A percentile compares a stretch with the other conserved stretches of the same genome.
These are phyloP conservation scores for Heloderma charlesbogerti DNA, from an alignment of 2,113 vertebrate genomes.

Conservation along the genomic window DNA sequence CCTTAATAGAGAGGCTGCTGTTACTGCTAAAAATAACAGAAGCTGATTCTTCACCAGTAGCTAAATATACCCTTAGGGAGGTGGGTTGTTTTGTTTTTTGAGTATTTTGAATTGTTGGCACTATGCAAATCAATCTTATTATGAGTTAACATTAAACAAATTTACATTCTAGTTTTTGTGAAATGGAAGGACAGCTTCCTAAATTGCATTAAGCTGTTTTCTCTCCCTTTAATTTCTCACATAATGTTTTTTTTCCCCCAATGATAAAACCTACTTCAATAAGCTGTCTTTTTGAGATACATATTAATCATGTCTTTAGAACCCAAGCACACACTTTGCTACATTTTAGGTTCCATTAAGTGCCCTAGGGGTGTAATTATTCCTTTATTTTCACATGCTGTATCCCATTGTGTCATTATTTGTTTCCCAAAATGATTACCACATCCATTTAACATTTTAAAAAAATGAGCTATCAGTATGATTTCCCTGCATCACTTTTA, in stretches of 20 bases:
- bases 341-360: conserved; percentile 14
- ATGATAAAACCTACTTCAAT: conserved; percentile 25
- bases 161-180: neutral
- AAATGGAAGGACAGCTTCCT: conserved; percentile 18
- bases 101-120: conserved; percentile 23
- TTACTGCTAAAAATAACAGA: neutral
- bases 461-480: neutral
- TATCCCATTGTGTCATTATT: conserved; percentile 3
- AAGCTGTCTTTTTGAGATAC: conserved; percentile 26
- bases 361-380: conserved; percentile 10
- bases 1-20: neutral
- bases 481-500: neutral
- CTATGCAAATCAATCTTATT: conserved; percentile 27
- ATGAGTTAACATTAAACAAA: conserved; percentile 36
- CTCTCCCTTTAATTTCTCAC: neutral
- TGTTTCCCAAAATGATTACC: conserved; percentile 18
- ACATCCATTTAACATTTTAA: neutral
- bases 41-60: neutral
- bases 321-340: conserved; percentile 27
- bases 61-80: neutral
- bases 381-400: conserved; percentile 29
- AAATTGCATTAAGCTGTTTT: neutral
- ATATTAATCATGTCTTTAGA: conserved; percentile 40
- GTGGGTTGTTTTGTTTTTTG: neutral
- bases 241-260: conserved; percentile 47